Percentiles rank a stretch among this genome's conserved stretches.
These are phyloP conservation scores for Xenentodon cancila DNA, from an alignment of 2,797 vertebrate genomes.

Conservation along the genomic window DNA sequence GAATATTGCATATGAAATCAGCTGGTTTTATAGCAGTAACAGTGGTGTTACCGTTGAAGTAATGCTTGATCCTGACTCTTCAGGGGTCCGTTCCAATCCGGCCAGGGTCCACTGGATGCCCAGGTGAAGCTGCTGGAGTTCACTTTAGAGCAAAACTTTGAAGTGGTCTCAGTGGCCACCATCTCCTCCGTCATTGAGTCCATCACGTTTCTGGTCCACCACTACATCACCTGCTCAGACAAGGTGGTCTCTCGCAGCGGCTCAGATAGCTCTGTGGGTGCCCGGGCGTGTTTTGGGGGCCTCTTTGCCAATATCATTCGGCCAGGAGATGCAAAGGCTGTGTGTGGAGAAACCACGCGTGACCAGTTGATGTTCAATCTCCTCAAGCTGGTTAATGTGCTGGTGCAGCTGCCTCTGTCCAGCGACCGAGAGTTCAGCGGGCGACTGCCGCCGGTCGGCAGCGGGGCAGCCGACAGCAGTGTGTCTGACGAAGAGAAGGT, in stretches of 20 bases:
- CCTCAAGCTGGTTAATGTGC: constrained; percentile 94
- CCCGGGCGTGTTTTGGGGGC: constrained; percentile 97
- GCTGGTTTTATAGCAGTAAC: neutral
- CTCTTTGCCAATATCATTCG: constrained; percentile 98
- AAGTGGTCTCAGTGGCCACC: constrained; percentile 94
- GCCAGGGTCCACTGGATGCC: constrained; percentile 95
- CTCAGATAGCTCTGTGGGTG: constrained; percentile 95
- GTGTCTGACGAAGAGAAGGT: constrained; percentile 98
- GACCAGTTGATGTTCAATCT: constrained; percentile 99
- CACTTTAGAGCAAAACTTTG: constrained; percentile 97
- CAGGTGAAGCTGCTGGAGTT: constrained; percentile 98
- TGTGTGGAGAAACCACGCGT: constrained; percentile 95
- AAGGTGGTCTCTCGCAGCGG: constrained; percentile 97
- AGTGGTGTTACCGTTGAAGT: neutral
- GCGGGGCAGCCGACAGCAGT: constrained; percentile 88
- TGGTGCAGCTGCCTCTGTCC: constrained; percentile 95
- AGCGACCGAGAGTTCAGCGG: constrained; percentile 95
- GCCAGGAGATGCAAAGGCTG: constrained; percentile 95
- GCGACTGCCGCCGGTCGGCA: constrained; percentile 83
- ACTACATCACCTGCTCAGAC: constrained; percentile 98
- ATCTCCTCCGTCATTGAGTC: constrained; percentile 98
- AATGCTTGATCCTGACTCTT: constrained; percentile 1
- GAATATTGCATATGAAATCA: neutral
- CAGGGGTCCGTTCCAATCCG: constrained; percentile 96
- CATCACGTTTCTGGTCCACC: constrained; percentile 96